Percentiles rank a stretch among this genome's conserved stretches.
Conservation (phyloP, 1,140 invertebrate genomes). For the Gonioctena quinquepunctata region DNA sequence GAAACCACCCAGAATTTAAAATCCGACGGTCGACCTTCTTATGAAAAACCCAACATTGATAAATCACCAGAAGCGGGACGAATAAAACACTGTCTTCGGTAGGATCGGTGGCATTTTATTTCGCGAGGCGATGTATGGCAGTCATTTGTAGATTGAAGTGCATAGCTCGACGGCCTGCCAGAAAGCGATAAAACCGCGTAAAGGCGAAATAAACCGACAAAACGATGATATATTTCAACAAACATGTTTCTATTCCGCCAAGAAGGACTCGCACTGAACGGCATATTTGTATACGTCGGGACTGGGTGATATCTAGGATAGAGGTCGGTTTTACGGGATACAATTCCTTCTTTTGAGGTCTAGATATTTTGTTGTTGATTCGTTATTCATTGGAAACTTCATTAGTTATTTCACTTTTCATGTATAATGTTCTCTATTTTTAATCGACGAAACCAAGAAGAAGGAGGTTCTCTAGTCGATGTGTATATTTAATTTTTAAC, state of each 20-base stretch:
- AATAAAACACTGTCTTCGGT: slow-evolving; percentile 39
- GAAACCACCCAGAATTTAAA: neutral
- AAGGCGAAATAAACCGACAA: slow-evolving; percentile 33
- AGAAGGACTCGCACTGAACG: slow-evolving; percentile 11
- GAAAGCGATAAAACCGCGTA: slow-evolving; percentile 34
- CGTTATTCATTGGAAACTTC: too few relatives aligned
- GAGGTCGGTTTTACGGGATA: neutral
- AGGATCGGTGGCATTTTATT: slow-evolving; percentile 34
- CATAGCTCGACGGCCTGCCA: slow-evolving; percentile 30
- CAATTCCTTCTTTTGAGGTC: too few relatives aligned
- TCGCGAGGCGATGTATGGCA: slow-evolving; percentile 33
- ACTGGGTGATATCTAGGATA: neutral
- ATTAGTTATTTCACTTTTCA: too few relatives aligned
- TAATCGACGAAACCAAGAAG: too few relatives aligned
- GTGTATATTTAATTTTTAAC: too few relatives aligned
- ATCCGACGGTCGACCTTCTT: neutral
- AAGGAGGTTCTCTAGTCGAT: too few relatives aligned
- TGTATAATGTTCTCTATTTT: too few relatives aligned
- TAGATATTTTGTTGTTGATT: too few relatives aligned
- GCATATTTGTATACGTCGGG: slow-evolving; percentile 11
- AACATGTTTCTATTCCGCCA: slow-evolving; percentile 14
- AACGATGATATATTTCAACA: slow-evolving; percentile 37
- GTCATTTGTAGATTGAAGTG: slow-evolving; percentile 37
- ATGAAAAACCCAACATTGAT: slow-evolving; percentile 24
- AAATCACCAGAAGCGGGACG: slow-evolving; percentile 22